Base-by-base conservation (phyloP, 1,140 invertebrate species). In the Brachionus rubens region DNA sequence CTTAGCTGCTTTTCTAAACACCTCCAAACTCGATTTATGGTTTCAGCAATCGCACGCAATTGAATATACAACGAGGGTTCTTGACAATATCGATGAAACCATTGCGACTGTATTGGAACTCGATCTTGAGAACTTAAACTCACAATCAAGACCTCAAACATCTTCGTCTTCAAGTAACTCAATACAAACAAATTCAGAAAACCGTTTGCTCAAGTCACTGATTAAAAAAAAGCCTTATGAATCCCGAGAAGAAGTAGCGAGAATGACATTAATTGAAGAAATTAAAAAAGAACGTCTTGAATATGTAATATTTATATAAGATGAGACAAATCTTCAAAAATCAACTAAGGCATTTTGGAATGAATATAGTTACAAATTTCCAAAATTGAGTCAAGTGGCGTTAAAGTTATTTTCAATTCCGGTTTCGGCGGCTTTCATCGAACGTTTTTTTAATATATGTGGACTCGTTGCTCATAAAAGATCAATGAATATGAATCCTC, bases 351-450 rank as follows among this genome's bases (percentile, higher is more conserved):
- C 50, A 14, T 54, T 26, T 54, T 54, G 50, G 50, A 54, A 28
- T 54, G 24, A 54, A 14, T 54, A 54, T 54, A 54, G 50, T 28
- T 54, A 24, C 30, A 54, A 54, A 28, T 54, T 54, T 54, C 50
- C 50, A 54, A 54, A 54, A 9, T 28, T 54, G 50, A 28, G 24
- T 14, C 26, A 54, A 54, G 50, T 54, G n/a, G 10, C 50, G 30
- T 9, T 54, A 12, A 26, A 54, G 24, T 0, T 54, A 28, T 54
- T 54, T 28, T 54, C 50, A 28, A 28, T 54, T 28, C 50, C 50
- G 12, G 50, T 28, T 28, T 54, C 50, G 30, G 30, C 21, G 9
- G 50, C 50, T 16, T 52, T 24, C 19, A 52, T 52, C 16, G 50
- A 52, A 16, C 24, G 50, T 26, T 52, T 52, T 52, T 52, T 52